These are phyloP conservation scores for Drosophila stalkeri DNA, from an alignment of 2,888 invertebrate species.

Conservation along the genomic window DNA sequence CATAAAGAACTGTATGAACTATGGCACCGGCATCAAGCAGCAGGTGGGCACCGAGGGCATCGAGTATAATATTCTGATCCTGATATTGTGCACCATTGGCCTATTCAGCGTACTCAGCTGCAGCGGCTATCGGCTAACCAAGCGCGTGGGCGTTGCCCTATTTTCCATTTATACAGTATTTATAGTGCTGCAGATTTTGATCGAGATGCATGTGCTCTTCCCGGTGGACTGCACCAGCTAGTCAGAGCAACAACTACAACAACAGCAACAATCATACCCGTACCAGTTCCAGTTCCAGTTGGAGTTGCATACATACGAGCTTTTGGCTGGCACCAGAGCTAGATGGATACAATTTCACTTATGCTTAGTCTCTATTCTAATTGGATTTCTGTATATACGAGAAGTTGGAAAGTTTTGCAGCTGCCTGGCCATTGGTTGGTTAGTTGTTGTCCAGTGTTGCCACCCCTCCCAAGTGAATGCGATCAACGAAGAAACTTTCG, in stretches of 20 bases:
- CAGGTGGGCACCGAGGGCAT: constrained; percentile 92
- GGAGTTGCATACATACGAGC: constrained; percentile 36
- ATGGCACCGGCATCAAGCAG: constrained; percentile 86
- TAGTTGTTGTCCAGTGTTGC: background rate
- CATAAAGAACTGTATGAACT: constrained; percentile 89
- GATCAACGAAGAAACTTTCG: background rate
- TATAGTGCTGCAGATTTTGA: constrained; percentile 91
- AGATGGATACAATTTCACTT: background rate
- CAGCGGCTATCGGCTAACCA: constrained; percentile 90
- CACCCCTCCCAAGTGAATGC: constrained; percentile 3
- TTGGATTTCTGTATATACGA: background rate
- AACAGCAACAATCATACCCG: background rate
- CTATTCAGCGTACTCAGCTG: constrained; percentile 89
- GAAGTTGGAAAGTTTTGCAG: constrained; percentile 2
- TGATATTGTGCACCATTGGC: constrained; percentile 90
- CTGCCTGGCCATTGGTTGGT: constrained; percentile 7
- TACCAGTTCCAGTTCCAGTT: constrained; percentile 3
- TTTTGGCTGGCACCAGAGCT: constrained; percentile 60
- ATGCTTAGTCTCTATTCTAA: background rate
- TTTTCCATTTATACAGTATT: constrained; percentile 89
- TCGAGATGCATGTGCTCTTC: constrained; percentile 91
- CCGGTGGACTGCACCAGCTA: constrained; percentile 74
- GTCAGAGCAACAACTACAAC: background rate
- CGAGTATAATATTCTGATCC: constrained; percentile 92
- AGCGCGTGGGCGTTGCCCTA: constrained; percentile 89